Percentiles rank a stretch among this genome's conserved stretches.
These are phyloP conservation scores for Eciton burchellii DNA, from an alignment of 1,140 invertebrate genomes.

Conservation along the genomic window DNA sequence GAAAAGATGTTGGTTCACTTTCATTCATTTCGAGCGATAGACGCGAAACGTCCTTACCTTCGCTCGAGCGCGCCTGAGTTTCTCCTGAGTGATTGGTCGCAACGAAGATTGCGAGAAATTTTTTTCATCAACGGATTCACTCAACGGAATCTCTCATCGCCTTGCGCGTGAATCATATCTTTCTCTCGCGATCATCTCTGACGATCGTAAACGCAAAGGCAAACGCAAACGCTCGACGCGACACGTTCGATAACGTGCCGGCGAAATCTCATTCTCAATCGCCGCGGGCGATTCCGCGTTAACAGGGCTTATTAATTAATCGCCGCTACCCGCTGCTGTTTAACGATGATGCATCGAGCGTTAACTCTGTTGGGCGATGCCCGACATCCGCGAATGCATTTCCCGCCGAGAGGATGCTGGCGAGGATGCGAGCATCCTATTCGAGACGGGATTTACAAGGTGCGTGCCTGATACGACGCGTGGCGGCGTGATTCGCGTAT, in stretches of 20 bases:
- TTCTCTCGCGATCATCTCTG: background rate
- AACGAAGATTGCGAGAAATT: slow-evolving; percentile 13
- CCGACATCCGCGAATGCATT: slow-evolving; percentile 2
- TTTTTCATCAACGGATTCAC: slow-evolving; percentile 17
- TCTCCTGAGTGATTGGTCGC: too few species aligned
- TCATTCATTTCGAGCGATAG: too few species aligned
- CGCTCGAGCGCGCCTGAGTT: background rate
- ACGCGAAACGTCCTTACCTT: too few species aligned
- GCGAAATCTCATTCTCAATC: slow-evolving; percentile 52
- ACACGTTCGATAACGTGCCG: slow-evolving; percentile 11
- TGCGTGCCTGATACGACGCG: slow-evolving; percentile 56
- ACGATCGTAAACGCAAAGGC: background rate
- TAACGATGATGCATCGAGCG: slow-evolving; percentile 38
- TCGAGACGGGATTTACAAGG: slow-evolving; percentile 68
- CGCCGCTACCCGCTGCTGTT: slow-evolving; percentile 54
- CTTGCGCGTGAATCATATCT: slow-evolving; percentile 25
- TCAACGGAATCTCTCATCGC: too few species aligned
- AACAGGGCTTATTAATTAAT: slow-evolving; percentile 67
- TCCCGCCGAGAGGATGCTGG: slow-evolving; percentile 21
- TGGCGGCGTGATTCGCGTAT: slow-evolving; percentile 74
- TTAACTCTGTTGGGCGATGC: background rate
- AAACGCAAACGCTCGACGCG: slow-evolving; percentile 8
- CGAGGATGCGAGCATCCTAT: slow-evolving; percentile 61
- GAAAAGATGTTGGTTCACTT: too few species aligned
- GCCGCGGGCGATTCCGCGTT: slow-evolving; percentile 30